Evolutionary conservation across 2,888 invertebrate species (phyloP).

Genomic region (Apamea sordens): DNA sequence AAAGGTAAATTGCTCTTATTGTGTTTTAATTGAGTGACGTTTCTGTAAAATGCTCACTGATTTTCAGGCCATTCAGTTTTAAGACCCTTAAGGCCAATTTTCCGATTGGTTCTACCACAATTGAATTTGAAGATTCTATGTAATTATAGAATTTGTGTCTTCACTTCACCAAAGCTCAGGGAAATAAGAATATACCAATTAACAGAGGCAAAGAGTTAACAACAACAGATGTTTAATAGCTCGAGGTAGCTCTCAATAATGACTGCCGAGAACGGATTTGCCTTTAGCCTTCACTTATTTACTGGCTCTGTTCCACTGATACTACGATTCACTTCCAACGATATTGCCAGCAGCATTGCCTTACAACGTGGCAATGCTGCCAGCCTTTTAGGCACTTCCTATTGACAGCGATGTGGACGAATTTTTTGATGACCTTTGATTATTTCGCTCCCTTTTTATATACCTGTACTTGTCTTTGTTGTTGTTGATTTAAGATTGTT

Average conservation of each 20-base stretch:
- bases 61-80: neutral
- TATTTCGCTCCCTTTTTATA: neutral
- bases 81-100: neutral
- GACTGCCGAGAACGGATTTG: conserved; percentile 58
- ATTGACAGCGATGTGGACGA: neutral
- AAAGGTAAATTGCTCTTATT: neutral
- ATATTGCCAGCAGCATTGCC: too few species aligned
- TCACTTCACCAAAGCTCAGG: conserved; percentile 77
- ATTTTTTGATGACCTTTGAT: neutral
- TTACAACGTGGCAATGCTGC: neutral
- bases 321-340: conserved; percentile 41
- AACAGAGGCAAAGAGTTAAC: conserved; percentile 79
- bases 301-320: conserved; percentile 46
- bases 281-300: conserved; percentile 58
- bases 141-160: neutral
- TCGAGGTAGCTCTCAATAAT: conserved; percentile 67
- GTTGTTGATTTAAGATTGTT: neutral
- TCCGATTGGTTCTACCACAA: neutral
- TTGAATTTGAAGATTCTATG: neutral
- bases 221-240: conserved; percentile 73
- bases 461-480: neutral
- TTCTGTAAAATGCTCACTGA: neutral
- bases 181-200: conserved; percentile 87
- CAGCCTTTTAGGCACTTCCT: neutral
- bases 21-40: neutral